phyloP scores from a whole-genome alignment of 2,113 vertebrate species.

The Ceyx cyanopectus region DNA sequence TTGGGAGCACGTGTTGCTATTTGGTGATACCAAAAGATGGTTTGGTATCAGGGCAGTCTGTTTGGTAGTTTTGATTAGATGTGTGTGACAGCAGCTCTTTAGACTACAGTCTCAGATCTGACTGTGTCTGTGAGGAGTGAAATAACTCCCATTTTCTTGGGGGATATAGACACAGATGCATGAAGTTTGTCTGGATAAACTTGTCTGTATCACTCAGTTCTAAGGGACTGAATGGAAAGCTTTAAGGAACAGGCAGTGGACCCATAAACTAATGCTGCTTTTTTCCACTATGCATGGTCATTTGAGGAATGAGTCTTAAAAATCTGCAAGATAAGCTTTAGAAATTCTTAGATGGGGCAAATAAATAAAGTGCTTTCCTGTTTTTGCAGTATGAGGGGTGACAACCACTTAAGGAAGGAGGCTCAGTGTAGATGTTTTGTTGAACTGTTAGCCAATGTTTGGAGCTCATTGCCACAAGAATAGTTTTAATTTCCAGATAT shows the following conservation, averaged over 20 bases:
- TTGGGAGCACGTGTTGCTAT: not conserved
- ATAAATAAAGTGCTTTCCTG: not conserved
- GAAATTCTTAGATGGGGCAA: not conserved
- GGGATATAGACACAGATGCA: not conserved
- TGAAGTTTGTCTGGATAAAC: not conserved
- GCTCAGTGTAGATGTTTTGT: not conserved
- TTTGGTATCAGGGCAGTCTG: not conserved
- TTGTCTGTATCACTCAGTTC: not conserved
- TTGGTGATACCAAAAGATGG: not conserved
- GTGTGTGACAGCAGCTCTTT: not conserved
- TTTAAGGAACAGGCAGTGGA: not conserved
- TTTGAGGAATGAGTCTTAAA: not conserved
- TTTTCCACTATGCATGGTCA: not conserved
- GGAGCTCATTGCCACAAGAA: not conserved
- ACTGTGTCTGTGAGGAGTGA: not conserved
- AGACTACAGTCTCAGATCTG: not conserved
- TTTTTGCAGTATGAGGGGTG: not conserved
- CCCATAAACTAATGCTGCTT: not conserved
- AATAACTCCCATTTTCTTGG: not conserved
- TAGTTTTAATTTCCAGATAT: not conserved
- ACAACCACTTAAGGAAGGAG: not conserved
- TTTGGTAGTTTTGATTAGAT: not conserved
- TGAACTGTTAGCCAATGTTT: not conserved
- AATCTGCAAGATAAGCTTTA: not conserved
- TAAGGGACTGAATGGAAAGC: not conserved